Conservation (phyloP, 2,797 vertebrate genomes). For the Pseudotriccus pelzelni region DNA sequence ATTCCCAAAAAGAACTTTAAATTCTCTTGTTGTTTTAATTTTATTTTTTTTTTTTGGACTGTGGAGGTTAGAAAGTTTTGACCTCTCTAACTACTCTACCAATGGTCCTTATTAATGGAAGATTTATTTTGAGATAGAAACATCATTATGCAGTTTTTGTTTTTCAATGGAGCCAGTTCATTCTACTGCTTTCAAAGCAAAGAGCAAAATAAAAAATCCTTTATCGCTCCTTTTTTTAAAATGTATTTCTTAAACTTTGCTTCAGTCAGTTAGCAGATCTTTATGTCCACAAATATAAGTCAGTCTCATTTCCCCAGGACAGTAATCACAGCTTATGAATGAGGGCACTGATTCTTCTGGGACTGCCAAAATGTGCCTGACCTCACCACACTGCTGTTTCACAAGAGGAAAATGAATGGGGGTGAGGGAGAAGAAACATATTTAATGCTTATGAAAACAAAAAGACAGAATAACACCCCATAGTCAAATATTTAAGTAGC, state of each 20-base stretch:
- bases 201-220: not conserved
- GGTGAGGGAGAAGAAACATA: not conserved
- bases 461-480: not conserved
- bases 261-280: not conserved
- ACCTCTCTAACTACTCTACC: slow-evolving; percentile 16
- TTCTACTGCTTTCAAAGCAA: slow-evolving; percentile 25
- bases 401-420: not conserved
- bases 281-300: not conserved
- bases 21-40: slow-evolving; percentile 54
- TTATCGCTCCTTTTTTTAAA: not conserved
- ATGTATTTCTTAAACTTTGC: not conserved
- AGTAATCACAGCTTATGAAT: slow-evolving; percentile 9
- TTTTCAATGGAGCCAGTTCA: not conserved
- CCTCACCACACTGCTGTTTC: not conserved
- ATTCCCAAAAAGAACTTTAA: slow-evolving; percentile 62
- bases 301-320: not conserved
- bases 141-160: slow-evolving; percentile 27
- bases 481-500: not conserved
- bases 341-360: not conserved
- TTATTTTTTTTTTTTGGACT: not conserved
- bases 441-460: not conserved
- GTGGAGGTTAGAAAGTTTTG: slow-evolving; percentile 37
- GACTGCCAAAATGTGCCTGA: not conserved
- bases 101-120: slow-evolving; percentile 13
- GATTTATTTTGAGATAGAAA: slow-evolving; percentile 53